These are phyloP conservation scores for Limnodromus scolopaceus DNA, from an alignment of 2,797 vertebrate species.

Conservation along the genomic window DNA sequence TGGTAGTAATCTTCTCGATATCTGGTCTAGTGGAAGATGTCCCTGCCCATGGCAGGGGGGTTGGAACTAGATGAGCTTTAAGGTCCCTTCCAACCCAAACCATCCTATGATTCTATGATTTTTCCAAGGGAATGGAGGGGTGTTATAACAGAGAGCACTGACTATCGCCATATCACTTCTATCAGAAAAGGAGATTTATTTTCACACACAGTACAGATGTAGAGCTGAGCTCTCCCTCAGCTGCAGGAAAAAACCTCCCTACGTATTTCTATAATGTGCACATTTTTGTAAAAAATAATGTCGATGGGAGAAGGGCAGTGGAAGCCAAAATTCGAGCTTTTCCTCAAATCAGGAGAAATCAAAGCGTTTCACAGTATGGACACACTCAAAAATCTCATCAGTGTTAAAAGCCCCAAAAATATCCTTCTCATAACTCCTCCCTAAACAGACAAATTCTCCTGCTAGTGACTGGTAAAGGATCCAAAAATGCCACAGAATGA, in stretches of 20 bases:
- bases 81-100: no score
- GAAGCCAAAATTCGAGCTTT: not conserved
- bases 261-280: accelerated
- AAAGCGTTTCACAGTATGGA: not conserved
- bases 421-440: not conserved
- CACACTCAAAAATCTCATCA: not conserved
- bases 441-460: not conserved
- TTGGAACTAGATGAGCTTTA: no score
- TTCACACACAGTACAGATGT: not conserved
- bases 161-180: not conserved
- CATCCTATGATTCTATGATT: no score
- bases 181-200: not conserved
- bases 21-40: no score
- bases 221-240: not conserved
- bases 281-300: not conserved
- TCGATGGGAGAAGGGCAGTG: not conserved
- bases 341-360: not conserved
- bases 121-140: not conserved
- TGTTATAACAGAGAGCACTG: not conserved
- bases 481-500: not conserved
- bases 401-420: not conserved
- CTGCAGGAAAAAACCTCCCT: not conserved
- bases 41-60: no score
- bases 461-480: not conserved
- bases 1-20: not conserved